A percentile compares a stretch with the other conserved stretches of the same genome.
phyloP scores from a whole-genome alignment of 2,113 vertebrate species.

The Cheilinus undulatus region DNA sequence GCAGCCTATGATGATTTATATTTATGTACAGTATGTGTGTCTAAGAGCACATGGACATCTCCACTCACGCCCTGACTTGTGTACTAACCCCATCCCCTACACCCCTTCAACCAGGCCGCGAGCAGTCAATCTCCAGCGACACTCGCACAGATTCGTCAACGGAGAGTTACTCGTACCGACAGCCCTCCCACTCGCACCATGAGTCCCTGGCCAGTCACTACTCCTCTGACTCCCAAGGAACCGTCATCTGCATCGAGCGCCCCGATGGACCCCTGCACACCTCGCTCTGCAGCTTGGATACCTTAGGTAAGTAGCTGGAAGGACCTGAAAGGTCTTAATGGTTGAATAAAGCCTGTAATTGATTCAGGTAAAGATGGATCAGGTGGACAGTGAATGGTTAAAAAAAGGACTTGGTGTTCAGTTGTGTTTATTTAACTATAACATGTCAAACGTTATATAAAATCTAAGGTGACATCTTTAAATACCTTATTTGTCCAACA shows the following conservation, averaged over 20 bases:
- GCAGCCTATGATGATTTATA: not conserved
- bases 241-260: constrained; percentile 87
- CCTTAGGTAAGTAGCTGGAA: constrained; percentile 66
- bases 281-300: constrained; percentile 93
- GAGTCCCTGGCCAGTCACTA: constrained; percentile 93
- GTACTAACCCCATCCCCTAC: not conserved
- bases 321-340: too few relatives aligned
- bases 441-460: not conserved
- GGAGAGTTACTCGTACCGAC: constrained; percentile 91
- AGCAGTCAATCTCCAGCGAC: constrained; percentile 96
- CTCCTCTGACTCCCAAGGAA: constrained; percentile 97
- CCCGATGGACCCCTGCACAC: constrained; percentile 82
- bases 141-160: constrained; percentile 97
- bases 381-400: not conserved
- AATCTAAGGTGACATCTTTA: too few relatives aligned
- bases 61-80: constrained; percentile 3
- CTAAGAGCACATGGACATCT: not conserved
- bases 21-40: not conserved
- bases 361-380: not conserved
- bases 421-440: too few relatives aligned
- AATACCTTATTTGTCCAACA: too few relatives aligned
- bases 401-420: too few relatives aligned
- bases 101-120: constrained; percentile 85
- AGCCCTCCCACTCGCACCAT: constrained; percentile 85
- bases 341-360: too few relatives aligned